Percentiles rank a stretch among this genome's conserved stretches.
Conservation (phyloP, 2,888 invertebrate genomes). For the Mythimna ferrago region DNA sequence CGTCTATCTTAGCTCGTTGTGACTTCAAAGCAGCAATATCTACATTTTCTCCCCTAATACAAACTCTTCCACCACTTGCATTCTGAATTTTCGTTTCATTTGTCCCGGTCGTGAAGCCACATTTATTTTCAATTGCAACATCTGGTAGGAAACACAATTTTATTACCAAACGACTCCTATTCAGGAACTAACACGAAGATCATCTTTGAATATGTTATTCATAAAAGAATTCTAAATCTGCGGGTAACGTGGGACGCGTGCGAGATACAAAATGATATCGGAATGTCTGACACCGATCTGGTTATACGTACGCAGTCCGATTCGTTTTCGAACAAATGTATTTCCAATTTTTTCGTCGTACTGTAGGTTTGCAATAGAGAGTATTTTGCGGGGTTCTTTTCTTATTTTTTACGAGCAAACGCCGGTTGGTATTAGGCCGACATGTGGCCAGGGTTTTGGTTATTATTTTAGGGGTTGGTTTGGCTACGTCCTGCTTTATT, state of each 20-base stretch:
- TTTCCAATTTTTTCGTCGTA: slow-evolving; percentile 83
- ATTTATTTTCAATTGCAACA: slow-evolving; percentile 20
- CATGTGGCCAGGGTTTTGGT: slow-evolving; percentile 84
- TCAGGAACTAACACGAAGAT: slow-evolving; percentile 41
- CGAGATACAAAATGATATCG: slow-evolving; percentile 64
- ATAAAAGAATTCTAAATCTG: slow-evolving; percentile 57
- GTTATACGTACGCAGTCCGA: slow-evolving; percentile 62
- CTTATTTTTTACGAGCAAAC: slow-evolving; percentile 86
- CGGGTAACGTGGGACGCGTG: slow-evolving; percentile 43
- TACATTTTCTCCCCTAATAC: not conserved
- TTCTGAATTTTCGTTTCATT: slow-evolving; percentile 7
- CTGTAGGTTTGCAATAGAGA: slow-evolving; percentile 83
- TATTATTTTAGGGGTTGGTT: slow-evolving; percentile 83
- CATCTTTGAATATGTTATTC: slow-evolving; percentile 56
- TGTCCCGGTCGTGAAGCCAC: slow-evolving; percentile 7
- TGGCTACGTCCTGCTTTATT: slow-evolving; percentile 74
- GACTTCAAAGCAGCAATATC: too few relatives aligned
- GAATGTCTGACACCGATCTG: slow-evolving; percentile 58
- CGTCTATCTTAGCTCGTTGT: not conserved
- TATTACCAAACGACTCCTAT: slow-evolving; percentile 39
- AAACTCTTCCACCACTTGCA: not conserved
- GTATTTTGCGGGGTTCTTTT: slow-evolving; percentile 86
- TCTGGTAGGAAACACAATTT: slow-evolving; percentile 30
- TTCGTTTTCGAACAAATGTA: slow-evolving; percentile 79
- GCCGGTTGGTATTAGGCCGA: slow-evolving; percentile 83